Evolutionary conservation across 1,140 invertebrate species (phyloP).

Genomic region (Hydropsyche tenuis): DNA sequence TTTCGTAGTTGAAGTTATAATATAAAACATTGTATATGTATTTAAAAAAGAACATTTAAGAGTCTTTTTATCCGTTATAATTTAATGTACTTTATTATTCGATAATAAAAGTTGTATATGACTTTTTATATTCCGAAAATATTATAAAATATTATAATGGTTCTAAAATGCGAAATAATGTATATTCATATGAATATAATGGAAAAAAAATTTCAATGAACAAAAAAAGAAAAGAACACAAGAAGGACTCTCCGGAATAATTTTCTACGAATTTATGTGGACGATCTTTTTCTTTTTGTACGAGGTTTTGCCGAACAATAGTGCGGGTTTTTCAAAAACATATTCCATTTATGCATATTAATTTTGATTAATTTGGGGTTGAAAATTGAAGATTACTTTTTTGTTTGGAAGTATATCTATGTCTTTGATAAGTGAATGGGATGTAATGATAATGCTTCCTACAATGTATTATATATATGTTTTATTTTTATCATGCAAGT

Average conservation of each 20-base stretch:
- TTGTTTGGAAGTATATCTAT: too few species aligned
- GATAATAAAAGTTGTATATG: too few species aligned
- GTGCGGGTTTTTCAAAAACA: neutral
- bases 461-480: too few species aligned
- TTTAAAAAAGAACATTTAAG: too few species aligned
- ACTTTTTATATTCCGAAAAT: neutral
- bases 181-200: conserved; percentile 31
- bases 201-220: conserved; percentile 11
- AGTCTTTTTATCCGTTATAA: too few species aligned
- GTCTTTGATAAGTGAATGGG: too few species aligned
- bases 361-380: neutral
- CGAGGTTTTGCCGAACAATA: neutral
- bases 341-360: neutral
- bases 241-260: conserved; percentile 3
- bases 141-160: too few species aligned
- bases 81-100: too few species aligned
- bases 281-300: conserved; percentile 17
- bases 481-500: too few species aligned
- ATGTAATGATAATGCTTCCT: conserved; percentile 43
- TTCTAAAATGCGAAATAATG: neutral
- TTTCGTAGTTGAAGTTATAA: too few species aligned
- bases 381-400: neutral
- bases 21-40: too few species aligned
- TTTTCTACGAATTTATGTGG: conserved; percentile 21
- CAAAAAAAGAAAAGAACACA: neutral